Percentiles rank a stretch among this genome's conserved stretches.
Conservation (phyloP, 1,140 invertebrate species). For the Ridgeia piscesae region DNA sequence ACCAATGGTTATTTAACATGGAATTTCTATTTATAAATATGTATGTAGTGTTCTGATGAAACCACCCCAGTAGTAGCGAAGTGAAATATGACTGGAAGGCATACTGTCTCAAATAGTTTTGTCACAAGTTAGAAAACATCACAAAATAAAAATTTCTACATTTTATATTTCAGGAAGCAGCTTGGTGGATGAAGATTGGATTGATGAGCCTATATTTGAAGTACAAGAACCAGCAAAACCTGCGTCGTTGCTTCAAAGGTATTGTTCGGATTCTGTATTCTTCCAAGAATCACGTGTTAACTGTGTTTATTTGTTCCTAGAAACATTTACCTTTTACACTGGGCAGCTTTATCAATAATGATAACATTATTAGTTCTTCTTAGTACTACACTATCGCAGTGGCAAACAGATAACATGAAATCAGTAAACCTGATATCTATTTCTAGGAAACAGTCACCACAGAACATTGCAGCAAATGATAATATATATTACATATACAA, state of each 20-base stretch:
- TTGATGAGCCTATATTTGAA: not conserved
- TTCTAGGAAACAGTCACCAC: too few relatives aligned
- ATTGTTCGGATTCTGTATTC: not conserved
- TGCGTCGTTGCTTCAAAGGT: not conserved
- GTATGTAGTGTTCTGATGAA: too few relatives aligned
- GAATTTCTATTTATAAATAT: too few relatives aligned
- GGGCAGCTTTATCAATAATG: not conserved
- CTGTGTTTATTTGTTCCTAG: too few relatives aligned
- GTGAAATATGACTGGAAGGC: too few relatives aligned
- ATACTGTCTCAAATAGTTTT: too few relatives aligned
- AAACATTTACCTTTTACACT: not conserved
- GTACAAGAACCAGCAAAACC: not conserved
- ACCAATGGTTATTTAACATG: too few relatives aligned
- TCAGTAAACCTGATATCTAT: not conserved
- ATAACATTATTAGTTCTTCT: not conserved
- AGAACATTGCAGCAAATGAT: too few relatives aligned
- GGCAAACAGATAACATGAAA: not conserved
- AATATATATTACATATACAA: too few relatives aligned
- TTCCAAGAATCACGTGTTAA: not conserved
- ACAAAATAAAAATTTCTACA: too few relatives aligned
- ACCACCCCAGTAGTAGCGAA: too few relatives aligned
- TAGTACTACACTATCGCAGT: not conserved
- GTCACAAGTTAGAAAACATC: too few relatives aligned
- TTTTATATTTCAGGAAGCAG: not conserved
- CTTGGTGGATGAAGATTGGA: not conserved